Base-by-base conservation (phyloP, 2,797 vertebrate species). In the Ara ararauna region DNA sequence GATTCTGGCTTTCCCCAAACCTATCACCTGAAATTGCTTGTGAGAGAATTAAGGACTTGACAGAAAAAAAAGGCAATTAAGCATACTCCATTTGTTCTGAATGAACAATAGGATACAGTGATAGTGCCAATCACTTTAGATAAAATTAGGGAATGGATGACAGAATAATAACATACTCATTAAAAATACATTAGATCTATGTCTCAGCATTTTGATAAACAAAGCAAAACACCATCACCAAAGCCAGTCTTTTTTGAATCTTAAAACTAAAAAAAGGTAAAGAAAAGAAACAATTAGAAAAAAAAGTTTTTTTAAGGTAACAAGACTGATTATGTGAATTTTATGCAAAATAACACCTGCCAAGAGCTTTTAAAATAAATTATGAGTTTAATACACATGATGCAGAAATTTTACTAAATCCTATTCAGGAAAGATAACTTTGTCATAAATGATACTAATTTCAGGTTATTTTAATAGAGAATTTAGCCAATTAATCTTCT, bases 21-120 rank as follows among this genome's bases (percentile, higher is more conserved):
- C 42, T 78, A 81, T 89, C 53, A 83, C 34, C 32, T 27, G 18
- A 94, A 94, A 83, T 61, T 93, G 48, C 58, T 50, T 62, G 42
- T 36, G 42, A 83, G 42, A 77, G 90, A 91, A 91, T 86, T 70
- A 90, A 93, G 78, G 53, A 65, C 32, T 78, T 85, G 58, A 89
- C 75, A 80, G 78, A 53, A 87, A 94, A 94, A 92, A 87, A 87
- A 40, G 58, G 72, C 56, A 96, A 91, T 91, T 89, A 92, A 77
- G 42, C n/a, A 48, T 50, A 62, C 72, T 87, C 85, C 45, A 72
- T 75, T 81, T 87, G 65, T 18, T 85, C 32, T 60, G 68, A 94
- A 80, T 89, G 68, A 95, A 60, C 78, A 82, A 80, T n/a, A 74
- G 7, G 60, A 45, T 51, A 62, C 18, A 62, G 32, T 47, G 66